Base-by-base conservation (phyloP, 2,888 invertebrate genomes). In the Linnaemya tessellans region DNA sequence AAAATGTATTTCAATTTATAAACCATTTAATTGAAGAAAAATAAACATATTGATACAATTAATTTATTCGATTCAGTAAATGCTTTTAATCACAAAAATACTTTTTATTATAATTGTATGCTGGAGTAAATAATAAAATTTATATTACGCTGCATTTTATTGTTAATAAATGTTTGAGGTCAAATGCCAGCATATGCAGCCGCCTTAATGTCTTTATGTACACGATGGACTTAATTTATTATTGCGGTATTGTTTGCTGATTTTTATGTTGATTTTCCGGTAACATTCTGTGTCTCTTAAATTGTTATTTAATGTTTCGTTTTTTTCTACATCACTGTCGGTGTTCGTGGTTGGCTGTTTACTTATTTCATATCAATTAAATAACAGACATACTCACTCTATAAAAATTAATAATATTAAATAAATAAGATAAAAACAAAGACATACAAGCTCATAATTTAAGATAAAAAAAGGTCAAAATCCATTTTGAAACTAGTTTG, bases 191-290 rank as follows among this genome's bases (percentile, higher is more conserved):
- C 10, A 15, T 15, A 0, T 30, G 10, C 46, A 18, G 5, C 67
- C 49, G 1, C 38, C 58, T 22, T 77, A 58, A 58, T 67, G 15
- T 49, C 1, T 10, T 22, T 71, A 49, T 41, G 41, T 58, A n/a
- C 13, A 25, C 58, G 43, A 7, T 60, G 41, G 13, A 73, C 5
- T 68, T 60, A 56, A 74, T 80, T 80, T 80, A 80, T 80, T 80
- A 51, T 51, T 80, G 73, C 74, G 67, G 80, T 80, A 74, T 67
- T 73, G 58, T 80, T 60, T 74, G 60, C 67, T 80, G 80, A 80
- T 74, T 71, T 81, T 77, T 51, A 83, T 83, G 71, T 73, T 60
- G 70, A 77, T 80, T 84, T 84, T 84, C 84, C 84, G 84, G 80
- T 84, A 80, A 80, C 80, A 84, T 84, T 71, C 64, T 62, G 67